Base-by-base conservation (phyloP, 2,888 invertebrate species). In the Meta bourneti region DNA sequence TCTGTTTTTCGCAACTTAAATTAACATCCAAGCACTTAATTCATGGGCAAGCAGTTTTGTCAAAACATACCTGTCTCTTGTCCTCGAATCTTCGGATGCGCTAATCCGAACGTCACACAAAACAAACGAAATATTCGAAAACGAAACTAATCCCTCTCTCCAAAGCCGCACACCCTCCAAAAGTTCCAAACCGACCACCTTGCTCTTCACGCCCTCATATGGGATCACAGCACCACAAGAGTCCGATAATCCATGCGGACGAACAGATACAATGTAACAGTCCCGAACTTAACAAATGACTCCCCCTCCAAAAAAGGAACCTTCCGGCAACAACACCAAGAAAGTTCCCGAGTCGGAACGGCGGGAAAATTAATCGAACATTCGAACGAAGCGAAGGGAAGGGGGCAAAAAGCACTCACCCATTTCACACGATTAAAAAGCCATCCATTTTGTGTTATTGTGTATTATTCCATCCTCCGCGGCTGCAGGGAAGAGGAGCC, bases 371-470 rank as follows among this genome's bases (percentile, higher is more conserved):
- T 34, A 34, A 34, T 34, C 34, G 34, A 34, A 34, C 34, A 34
- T 34, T 34, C 34, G 34, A 34, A 34, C 34, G 34, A 34, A 34
- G 34, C 34, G 61, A 61, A 61, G 13, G 61, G 11, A 9, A 61
- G 5, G 11, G 52, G 19, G n/a, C 52, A 49, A 34, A 49, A 79
- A 5, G 69, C 51, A n/a, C 81, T 82, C 75, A 86, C 86, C 86
- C 16, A 16, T 80, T 90, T 79, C 61, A 71, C 61, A 20, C 52
- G 74, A 11, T 61, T 71, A 54, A 78, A 90, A 81, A 90, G 81
- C 20, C 70, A 34, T 80, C 71, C 90, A 19, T 72, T 79, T 72
- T 75, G 16, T 34, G 74, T 83, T 70, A 82, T 75, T 20, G 81
- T 74, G 82, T 81, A 89, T 70, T 85, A 49, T 69, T 85, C 19